Evolutionary conservation across 2,113 vertebrate genomes (phyloP).

Genomic region (Malurus cyaneus): DNA sequence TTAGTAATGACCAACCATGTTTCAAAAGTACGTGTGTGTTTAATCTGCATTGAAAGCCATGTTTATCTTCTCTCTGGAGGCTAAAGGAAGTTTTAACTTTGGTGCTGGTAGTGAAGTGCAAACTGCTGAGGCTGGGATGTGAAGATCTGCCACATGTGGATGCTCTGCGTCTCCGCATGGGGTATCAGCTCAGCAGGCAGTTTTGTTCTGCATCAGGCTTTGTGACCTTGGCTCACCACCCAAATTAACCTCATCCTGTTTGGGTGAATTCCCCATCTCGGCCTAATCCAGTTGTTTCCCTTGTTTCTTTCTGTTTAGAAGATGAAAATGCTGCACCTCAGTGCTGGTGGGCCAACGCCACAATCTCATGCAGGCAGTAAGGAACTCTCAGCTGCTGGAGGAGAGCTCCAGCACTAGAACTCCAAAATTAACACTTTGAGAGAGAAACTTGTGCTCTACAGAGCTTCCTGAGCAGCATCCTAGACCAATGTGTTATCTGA

Average conservation of each 20-base stretch:
- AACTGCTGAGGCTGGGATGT: not conserved
- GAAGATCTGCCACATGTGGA: rapidly evolving
- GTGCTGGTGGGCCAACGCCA: rapidly evolving
- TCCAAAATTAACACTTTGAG: not conserved
- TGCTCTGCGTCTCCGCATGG: rapidly evolving
- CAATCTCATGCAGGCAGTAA: rapidly evolving
- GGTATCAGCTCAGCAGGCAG: not conserved
- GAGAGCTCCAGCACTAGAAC: not conserved
- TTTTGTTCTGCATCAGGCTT: not conserved
- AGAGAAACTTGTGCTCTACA: not conserved
- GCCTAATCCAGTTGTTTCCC: not conserved
- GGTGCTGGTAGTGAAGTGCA: not conserved
- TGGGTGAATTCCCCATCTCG: not conserved
- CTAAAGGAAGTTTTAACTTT: not conserved
- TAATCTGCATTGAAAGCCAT: conserved; percentile 1
- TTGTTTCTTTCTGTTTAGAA: not conserved
- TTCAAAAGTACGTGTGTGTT: not conserved
- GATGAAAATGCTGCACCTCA: not conserved
- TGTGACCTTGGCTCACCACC: not conserved
- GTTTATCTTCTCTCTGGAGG: conserved; percentile 7
- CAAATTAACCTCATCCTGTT: not conserved
- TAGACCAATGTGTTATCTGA: not conserved
- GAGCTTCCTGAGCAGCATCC: not conserved
- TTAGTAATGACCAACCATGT: not conserved
- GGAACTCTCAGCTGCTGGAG: not conserved